Evolutionary conservation across 1,140 invertebrate species (phyloP).

Genomic region (Fragariocoptes setiger): DNA sequence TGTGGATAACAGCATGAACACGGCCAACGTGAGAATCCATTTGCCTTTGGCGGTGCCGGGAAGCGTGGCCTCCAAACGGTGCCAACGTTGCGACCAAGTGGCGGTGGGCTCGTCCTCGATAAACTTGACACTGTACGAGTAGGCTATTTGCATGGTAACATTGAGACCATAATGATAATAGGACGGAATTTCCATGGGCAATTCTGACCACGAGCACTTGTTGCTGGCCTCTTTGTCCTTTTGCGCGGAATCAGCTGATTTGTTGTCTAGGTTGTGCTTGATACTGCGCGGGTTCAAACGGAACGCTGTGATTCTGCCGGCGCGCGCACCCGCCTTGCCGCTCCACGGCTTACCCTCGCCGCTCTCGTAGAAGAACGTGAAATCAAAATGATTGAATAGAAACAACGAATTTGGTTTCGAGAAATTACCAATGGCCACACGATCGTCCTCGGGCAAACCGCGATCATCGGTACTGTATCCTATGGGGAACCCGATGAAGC

Average conservation of each 20-base stretch:
- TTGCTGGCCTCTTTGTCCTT: neutral
- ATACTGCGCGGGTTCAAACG: neutral
- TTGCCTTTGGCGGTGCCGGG: neutral
- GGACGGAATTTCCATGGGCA: neutral
- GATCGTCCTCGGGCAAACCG: neutral
- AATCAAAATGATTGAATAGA: slow-evolving; percentile 2
- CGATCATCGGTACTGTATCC: neutral
- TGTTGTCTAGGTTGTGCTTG: neutral
- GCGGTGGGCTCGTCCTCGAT: slow-evolving; percentile 1
- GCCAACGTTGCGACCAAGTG: neutral
- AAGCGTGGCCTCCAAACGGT: neutral
- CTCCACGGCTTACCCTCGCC: slow-evolving; percentile 1
- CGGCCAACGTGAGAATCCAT: neutral
- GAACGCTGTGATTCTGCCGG: slow-evolving; percentile 1
- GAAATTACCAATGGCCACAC: neutral
- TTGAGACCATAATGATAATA: neutral
- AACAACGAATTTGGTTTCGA: slow-evolving; percentile 1
- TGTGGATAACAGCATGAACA: neutral
- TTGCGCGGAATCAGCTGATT: neutral
- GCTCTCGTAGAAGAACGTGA: slow-evolving; percentile 1
- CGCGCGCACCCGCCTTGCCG: neutral
- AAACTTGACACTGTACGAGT: slow-evolving; percentile 1
- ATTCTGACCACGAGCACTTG: neutral
- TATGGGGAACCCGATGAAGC: slow-evolving; percentile 1
- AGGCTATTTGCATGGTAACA: neutral